A percentile compares a stretch with the other conserved stretches of the same genome.
Evolutionary conservation across 2,888 invertebrate species (phyloP).

Genomic region (Eupeodes latifasciatus): DNA sequence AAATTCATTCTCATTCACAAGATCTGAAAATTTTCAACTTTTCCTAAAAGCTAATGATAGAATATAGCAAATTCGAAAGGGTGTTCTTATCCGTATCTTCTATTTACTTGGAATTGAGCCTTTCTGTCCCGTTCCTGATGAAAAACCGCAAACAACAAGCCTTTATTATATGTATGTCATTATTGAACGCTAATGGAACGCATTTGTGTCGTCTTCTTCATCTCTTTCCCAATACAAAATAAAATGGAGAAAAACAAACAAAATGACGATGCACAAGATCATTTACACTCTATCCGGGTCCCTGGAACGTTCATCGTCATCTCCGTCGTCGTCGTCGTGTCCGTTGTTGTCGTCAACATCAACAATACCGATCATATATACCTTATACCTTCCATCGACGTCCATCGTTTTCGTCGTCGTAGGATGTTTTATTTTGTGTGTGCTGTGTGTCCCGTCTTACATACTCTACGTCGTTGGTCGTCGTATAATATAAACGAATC

Average conservation of each 20-base stretch:
- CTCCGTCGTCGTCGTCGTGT: not conserved
- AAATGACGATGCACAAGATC: constrained; percentile 33
- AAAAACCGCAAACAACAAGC: not conserved
- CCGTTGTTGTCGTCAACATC: constrained; percentile 12
- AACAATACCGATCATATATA: constrained; percentile 29
- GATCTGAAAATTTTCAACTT: too few relatives aligned
- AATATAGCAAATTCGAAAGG: too few relatives aligned
- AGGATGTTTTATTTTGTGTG: constrained; percentile 7
- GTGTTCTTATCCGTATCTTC: not conserved
- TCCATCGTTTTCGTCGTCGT: not conserved
- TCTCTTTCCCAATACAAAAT: constrained; percentile 15
- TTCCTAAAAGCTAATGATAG: too few relatives aligned
- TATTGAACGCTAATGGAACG: constrained; percentile 25
- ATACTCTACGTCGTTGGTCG: too few relatives aligned
- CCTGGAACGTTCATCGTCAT: not conserved
- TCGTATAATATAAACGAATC: constrained; percentile 20
- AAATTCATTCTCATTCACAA: too few relatives aligned
- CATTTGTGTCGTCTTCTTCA: constrained; percentile 25
- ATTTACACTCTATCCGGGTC: constrained; percentile 56
- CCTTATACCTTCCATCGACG: not conserved
- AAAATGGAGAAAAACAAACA: not conserved
- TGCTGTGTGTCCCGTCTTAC: constrained; percentile 21
- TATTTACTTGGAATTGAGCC: not conserved
- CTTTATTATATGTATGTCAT: not conserved
- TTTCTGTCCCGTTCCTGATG: not conserved